These are phyloP conservation scores for Orestias chungarensis DNA, from an alignment of 2,797 vertebrate species.

Conservation along the genomic window DNA sequence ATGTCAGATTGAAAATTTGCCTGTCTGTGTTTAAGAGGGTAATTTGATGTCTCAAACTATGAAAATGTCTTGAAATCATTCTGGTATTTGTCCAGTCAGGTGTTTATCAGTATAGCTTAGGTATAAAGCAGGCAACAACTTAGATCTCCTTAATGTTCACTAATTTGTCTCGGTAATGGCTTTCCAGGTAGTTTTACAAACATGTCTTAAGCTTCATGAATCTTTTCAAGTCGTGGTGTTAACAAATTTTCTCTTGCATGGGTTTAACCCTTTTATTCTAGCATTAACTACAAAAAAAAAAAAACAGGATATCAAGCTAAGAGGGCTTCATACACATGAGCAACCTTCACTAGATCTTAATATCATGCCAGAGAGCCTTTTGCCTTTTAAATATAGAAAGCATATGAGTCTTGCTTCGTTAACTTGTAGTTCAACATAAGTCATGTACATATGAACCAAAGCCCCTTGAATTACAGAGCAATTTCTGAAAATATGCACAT, in stretches of 20 bases:
- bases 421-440: neutral
- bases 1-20: conserved; percentile 39
- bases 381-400: neutral
- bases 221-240: neutral
- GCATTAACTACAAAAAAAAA: neutral
- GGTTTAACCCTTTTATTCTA: neutral
- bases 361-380: neutral
- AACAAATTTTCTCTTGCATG: neutral
- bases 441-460: neutral
- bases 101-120: conserved; percentile 28
- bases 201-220: neutral
- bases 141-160: neutral
- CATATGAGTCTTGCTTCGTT: neutral
- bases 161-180: neutral
- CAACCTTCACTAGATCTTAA: conserved; percentile 1
- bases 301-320: neutral
- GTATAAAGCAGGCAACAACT: conserved; percentile 13
- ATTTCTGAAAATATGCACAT: neutral
- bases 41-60: conserved; percentile 36
- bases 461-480: neutral
- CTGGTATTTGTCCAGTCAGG: conserved; percentile 29
- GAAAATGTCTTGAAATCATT: conserved; percentile 33
- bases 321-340: neutral
- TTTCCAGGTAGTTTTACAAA: neutral
- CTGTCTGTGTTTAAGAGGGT: conserved; percentile 32